Evolutionary conservation across 1,140 invertebrate species (phyloP), one percentile per base, ranked within the genome.

Genomic region (Amphibalanus amphitrite): DNA sequence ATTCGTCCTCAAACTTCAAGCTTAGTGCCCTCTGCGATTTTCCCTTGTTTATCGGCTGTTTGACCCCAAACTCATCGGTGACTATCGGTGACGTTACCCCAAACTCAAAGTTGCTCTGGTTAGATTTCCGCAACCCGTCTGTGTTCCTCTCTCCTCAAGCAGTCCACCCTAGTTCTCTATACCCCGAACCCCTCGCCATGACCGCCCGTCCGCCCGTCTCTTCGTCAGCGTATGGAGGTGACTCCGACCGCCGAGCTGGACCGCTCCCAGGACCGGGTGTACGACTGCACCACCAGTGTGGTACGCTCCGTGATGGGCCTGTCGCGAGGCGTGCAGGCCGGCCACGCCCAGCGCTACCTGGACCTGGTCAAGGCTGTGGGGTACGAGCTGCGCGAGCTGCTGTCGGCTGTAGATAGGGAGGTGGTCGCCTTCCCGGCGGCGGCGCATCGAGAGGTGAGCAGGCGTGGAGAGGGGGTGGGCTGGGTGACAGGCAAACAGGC

Each of bases 281-380:
- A 97, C 81, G 86, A 89, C 47, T 89, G 88, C 75, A 97, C 94
- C 0, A 96, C 92, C 0, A 86, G 85, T 74, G 93, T 98, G 33
- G 93, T 97, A 0, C 86, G 89, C 78, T 88, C 93, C 29, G 90
- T 97, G 28, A 94, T 93, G 89, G 84, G 85, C 30, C 82, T 97
- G 67, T 90, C 91, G 0, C 87, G 90, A 82, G 88, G 88, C 74
- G 91, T 92, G n/a, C 88, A 91, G 77, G 83, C 87, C 74, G 85
- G 86, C 70, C 83, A 85, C 76, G 84, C 85, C 33, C 84, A 86
- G 59, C 85, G 87, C 69, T 92, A 93, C 80, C 84, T 95, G 70
- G 88, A 90, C 65, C 80, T 93, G 71, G 93, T 95, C 20, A 86
- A 89, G 80, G 85, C 85, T 78, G 90, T 95, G 28, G 93, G 93